Conservation (phyloP, 2,888 invertebrate genomes). For the Acleris sparsana region DNA sequence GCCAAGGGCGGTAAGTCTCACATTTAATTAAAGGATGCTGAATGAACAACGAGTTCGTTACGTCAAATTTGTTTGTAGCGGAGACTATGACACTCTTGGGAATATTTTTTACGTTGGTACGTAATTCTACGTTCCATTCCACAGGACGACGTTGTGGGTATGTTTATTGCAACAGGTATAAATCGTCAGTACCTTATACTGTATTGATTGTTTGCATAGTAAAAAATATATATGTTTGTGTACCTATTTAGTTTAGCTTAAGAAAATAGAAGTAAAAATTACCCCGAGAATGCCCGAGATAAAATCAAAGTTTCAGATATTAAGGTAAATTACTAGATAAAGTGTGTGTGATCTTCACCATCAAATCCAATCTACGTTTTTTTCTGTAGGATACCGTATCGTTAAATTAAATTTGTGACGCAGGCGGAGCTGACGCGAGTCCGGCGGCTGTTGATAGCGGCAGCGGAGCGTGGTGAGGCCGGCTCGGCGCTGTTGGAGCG, state of each 20-base stretch:
- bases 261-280: no score
- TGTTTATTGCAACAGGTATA: not conserved
- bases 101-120: conserved; percentile 21
- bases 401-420: not conserved
- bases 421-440: conserved; percentile 88
- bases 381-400: no score
- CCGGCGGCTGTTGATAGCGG: conserved; percentile 86
- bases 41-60: conserved; percentile 11
- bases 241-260: no score
- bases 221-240: no score
- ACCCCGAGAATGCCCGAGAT: no score
- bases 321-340: no score
- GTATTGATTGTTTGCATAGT: no score
- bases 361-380: no score
- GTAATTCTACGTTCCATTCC: conserved; percentile 4
- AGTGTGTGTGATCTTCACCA: no score
- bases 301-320: no score
- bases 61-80: conserved; percentile 16
- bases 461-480: conserved; percentile 83
- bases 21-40: not conserved
- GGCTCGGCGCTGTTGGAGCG: conserved; percentile 79
- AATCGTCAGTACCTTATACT: not conserved
- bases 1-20: not conserved
- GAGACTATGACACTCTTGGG: conserved; percentile 29
- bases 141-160: not conserved